Evolutionary conservation across 2,113 vertebrate genomes (phyloP), one percentile per base, ranked within the genome.

Genomic region (Colius striatus): DNA sequence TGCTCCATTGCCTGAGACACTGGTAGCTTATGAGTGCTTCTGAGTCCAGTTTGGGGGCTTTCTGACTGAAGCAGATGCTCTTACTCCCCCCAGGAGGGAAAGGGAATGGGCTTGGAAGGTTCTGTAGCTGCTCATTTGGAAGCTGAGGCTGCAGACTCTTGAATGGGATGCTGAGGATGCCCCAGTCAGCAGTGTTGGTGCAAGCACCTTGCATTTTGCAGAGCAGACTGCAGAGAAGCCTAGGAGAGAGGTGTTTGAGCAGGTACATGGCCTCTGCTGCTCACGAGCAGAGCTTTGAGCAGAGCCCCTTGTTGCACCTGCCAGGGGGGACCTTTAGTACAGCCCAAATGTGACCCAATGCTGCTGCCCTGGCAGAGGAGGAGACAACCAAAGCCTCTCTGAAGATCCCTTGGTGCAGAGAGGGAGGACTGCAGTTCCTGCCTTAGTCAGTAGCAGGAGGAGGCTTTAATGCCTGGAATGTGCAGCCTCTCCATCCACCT

Each of bases 221-320:
- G 55, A 68, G 78, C 18, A 62, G 17, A 5, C 32, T 9, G 25
- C 2, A 26, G 16, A 19, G 5, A 11, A 51, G 12, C 76, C 57
- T 19, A 1, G n/a, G 13, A 53, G 6, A 55, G 70, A 57, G 16
- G 6, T 5, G 5, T 32, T 63, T 30, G 5, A 0, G 36, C 32
- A 68, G 12, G 48, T 60, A 0, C 2, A 0, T 48, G 58, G 38
- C 79, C 41, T 71, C n/a, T 9, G 9, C 23, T 26, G 13, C 0
- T 20, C 62, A 1, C 14, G 2, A 14, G 43, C 68, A 38, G n/a
- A 45, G 11, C 60, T 26, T 54, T 73, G 32, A 1, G 25, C 25
- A 6, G 65, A 27, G 6, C 67, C 25, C 57, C 65, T 30, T 41
- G n/a, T 13, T 6, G 19, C 34, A 23, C 17, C 50, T 22, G 5